Evolutionary conservation across 2,113 vertebrate genomes (phyloP).

Genomic region (Entosphenus tridentatus): DNA sequence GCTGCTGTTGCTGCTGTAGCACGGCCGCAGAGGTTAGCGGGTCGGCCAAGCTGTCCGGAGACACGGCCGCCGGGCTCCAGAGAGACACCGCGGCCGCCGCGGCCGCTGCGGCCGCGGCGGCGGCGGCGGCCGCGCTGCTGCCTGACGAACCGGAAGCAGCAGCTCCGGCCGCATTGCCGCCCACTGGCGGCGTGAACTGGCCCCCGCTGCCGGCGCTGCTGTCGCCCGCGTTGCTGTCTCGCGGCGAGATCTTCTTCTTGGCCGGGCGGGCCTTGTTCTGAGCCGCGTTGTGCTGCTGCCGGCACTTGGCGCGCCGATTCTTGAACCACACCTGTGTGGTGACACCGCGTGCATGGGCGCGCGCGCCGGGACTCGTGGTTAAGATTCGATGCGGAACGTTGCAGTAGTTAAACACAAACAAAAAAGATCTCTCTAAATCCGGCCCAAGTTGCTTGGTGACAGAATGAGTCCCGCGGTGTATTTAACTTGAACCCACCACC

Average conservation of each 20-base stretch:
- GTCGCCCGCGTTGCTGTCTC: conserved; percentile 26
- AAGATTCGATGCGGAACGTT: no score
- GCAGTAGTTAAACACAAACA: no score
- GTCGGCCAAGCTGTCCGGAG: conserved; percentile 34
- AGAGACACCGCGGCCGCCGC: conserved; percentile 44
- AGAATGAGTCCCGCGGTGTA: neutral
- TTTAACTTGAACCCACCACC: neutral
- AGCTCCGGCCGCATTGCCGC: conserved; percentile 6
- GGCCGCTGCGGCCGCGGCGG: conserved; percentile 32
- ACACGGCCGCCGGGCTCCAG: conserved; percentile 56
- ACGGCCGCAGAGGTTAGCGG: conserved; percentile 31
- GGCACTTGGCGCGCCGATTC: conserved; percentile 50
- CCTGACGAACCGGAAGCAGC: neutral
- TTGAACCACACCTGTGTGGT: conserved; percentile 42
- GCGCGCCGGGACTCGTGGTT: conserved; percentile 17
- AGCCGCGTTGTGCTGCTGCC: conserved; percentile 45
- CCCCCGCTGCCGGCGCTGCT: conserved; percentile 30
- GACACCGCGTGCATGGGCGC: conserved; percentile 41
- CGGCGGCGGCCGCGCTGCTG: conserved; percentile 22
- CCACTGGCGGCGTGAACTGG: conserved; percentile 25
- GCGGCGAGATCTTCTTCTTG: conserved; percentile 43
- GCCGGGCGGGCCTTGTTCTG: conserved; percentile 40
- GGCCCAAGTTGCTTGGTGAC: neutral
- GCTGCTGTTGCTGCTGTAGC: conserved; percentile 16
- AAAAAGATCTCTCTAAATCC: neutral